Base-by-base conservation (phyloP, 2,113 vertebrate species). In the Sphyrna mokarran region DNA sequence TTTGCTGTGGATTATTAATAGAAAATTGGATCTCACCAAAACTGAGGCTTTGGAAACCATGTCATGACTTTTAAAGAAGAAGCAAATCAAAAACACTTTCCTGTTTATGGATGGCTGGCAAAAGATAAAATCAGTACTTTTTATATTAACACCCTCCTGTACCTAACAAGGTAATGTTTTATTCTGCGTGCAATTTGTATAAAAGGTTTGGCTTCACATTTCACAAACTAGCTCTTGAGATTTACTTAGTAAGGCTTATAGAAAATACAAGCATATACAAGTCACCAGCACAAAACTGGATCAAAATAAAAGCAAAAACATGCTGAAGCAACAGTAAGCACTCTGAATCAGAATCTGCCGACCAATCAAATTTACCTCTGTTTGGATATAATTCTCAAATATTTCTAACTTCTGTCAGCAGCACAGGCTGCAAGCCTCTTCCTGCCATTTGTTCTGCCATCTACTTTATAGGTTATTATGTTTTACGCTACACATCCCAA, bases 321-420 rank as follows among this genome's bases (percentile, higher is more conserved):
- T 37, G 61, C n/a, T 66, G 89, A 66, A 22, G 33, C 66, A 68
- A 2, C n/a, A 63, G 61, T 61, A 61, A 13, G 54, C 26, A 37
- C 33, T 37, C 16, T 68, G 33, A 93, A n/a, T 37, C 63, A 22
- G 33, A 1, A 37, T 40, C 61, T 68, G 16, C 18, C 18, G 37
- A 37, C 61, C 9, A 61, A 90, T 61, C 87, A 37, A 33, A 14
- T 90, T 18, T 68, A 93, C 18, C 18, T 66, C 61, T 40, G 87
- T 37, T 89, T 93, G 33, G 89, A 93, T 14, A 63, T 63, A 93
- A 93, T 93, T 93, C 89, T 93, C 3, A 68, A 93, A 22, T 61
- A 54, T 11, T 93, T 40, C 29, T 68, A 61, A 37, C 33, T 93
- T 20, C 1, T 20, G 18, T 63, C 89, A 66, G n/a, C 16, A 93